phyloP scores from a whole-genome alignment of 2,888 invertebrate genomes.

The Lumbricus terrestris region DNA sequence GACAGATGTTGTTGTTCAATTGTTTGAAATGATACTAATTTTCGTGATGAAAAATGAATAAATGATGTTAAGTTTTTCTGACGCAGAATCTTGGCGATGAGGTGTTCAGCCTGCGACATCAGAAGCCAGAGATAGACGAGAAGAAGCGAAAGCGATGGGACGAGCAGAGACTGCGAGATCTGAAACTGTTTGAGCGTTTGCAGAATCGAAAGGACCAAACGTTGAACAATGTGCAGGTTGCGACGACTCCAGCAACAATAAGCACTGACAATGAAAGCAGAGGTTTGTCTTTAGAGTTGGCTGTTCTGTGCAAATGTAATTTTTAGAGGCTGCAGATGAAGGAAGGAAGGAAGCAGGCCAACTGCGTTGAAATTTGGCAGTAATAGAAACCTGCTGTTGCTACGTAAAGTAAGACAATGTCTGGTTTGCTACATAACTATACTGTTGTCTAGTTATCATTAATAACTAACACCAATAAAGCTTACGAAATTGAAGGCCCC shows the following conservation, averaged over 20 bases:
- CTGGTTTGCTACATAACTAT: too few relatives aligned
- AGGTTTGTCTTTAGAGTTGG: neutral
- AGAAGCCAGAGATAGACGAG: slow-evolving; percentile 68
- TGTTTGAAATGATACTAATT: neutral
- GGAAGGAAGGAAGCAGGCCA: neutral
- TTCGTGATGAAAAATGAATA: neutral
- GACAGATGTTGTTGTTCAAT: neutral
- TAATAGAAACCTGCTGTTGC: neutral
- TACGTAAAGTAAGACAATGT: neutral
- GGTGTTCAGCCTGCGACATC: slow-evolving; percentile 79
- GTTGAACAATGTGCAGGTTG: neutral
- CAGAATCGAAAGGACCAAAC: neutral
- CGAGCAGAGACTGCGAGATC: slow-evolving; percentile 43
- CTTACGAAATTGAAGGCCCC: too few relatives aligned
- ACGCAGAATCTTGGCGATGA: slow-evolving; percentile 75
- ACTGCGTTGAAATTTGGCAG: neutral
- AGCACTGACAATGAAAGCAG: neutral
- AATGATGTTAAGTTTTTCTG: neutral
- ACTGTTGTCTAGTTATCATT: too few relatives aligned
- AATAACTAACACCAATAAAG: too few relatives aligned
- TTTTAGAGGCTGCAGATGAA: neutral
- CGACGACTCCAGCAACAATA: neutral
- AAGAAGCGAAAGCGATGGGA: slow-evolving; percentile 61
- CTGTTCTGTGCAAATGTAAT: neutral
- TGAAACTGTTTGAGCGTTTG: neutral